These are phyloP conservation scores for Pelecanus crispus DNA, from an alignment of 2,113 vertebrate species.

Conservation along the genomic window DNA sequence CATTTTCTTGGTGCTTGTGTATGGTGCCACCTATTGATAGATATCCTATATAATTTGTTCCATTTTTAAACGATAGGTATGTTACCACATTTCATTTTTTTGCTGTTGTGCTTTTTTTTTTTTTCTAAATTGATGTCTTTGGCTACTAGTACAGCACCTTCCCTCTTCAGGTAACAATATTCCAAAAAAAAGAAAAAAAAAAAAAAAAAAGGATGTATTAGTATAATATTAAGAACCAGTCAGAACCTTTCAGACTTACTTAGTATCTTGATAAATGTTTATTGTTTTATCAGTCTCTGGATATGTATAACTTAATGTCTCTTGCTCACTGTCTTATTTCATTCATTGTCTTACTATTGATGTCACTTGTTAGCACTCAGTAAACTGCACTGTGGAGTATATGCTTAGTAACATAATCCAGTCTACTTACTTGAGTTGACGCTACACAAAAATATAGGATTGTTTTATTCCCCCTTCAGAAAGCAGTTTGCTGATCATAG, in stretches of 20 bases:
- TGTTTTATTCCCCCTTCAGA: background rate
- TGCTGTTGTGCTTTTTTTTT: background rate
- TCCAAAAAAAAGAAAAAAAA: too few species aligned
- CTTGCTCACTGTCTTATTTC: background rate
- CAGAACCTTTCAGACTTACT: background rate
- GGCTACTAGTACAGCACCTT: background rate
- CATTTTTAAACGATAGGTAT: background rate
- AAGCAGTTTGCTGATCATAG: background rate
- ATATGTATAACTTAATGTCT: background rate
- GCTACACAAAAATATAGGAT: background rate
- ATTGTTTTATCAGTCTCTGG: background rate
- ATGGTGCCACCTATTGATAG: constrained; percentile 54
- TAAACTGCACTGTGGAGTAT: background rate
- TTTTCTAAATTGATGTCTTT: background rate
- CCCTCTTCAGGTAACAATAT: background rate
- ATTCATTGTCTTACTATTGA: background rate
- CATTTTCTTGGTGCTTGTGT: background rate
- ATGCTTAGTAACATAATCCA: background rate
- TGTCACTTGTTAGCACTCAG: background rate
- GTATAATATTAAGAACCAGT: background rate
- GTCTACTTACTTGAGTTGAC: background rate
- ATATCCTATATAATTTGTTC: background rate
- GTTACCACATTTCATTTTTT: background rate
- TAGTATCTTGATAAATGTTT: background rate
- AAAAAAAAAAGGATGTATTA: background rate